Percentiles rank a stretch among this genome's conserved stretches.
These are phyloP conservation scores for Leptinotarsa lineolata DNA, from an alignment of 1,140 invertebrate genomes.

Conservation along the genomic window DNA sequence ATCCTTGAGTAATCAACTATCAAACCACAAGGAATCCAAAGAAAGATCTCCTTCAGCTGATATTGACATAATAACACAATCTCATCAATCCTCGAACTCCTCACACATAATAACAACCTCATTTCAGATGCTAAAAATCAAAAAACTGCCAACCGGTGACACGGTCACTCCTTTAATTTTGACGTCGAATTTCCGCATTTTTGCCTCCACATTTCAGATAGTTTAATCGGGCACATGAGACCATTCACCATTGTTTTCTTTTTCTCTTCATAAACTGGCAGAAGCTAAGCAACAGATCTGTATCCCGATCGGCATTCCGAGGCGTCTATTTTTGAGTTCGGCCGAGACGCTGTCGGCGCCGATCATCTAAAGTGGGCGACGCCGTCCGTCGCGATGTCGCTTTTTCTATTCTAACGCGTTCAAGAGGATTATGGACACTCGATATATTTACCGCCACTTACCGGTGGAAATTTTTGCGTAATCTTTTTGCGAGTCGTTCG, in stretches of 20 bases:
- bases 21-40: too few relatives aligned
- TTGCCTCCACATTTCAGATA: neutral
- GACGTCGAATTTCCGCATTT: neutral
- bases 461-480: neutral
- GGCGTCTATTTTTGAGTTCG: constrained; percentile 11
- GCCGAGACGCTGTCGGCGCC: constrained; percentile 13
- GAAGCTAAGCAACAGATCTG: neutral
- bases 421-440: neutral
- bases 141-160: neutral
- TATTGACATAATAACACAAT: too few relatives aligned
- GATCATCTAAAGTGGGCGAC: constrained; percentile 15
- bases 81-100: neutral
- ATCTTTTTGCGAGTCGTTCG: neutral
- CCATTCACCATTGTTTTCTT: constrained; percentile 3
- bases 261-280: neutral
- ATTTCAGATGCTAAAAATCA: neutral
- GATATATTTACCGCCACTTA: neutral
- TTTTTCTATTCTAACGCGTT: neutral
- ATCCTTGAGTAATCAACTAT: too few relatives aligned
- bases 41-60: too few relatives aligned
- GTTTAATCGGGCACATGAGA: neutral
- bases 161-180: neutral
- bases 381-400: neutral
- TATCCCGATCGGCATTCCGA: constrained; percentile 15
- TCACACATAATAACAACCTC: neutral